Base-by-base conservation (phyloP, 2,888 invertebrate species). In the Ichneumoninae sp. region DNA sequence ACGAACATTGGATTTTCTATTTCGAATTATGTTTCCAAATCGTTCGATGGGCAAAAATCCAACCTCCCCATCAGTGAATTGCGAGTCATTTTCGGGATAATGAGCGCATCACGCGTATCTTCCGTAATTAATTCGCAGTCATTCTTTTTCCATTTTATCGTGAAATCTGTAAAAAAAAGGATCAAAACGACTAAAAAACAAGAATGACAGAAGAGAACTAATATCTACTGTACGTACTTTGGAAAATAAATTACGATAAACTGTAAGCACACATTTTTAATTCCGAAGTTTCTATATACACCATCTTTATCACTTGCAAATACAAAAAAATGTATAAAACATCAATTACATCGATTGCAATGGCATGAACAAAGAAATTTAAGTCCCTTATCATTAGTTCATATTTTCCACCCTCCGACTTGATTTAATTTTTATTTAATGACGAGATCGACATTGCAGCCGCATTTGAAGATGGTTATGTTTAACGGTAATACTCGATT, bases 391-490 rank as follows among this genome's bases (percentile, higher is more conserved):
- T 44, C 47, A 4, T 50, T 75, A 30, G 10, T 75, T 77, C 16
- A 57, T n/a, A 50, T 77, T 44, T 63, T 70, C 19, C 3, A 7
- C n/a, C 10, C 19, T 10, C 2, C 1, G n/a, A 52, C 7, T 30
- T 63, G 40, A 26, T 50, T 47, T 7, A 22, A 70, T 70, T 83
- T 44, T 22, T n/a, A 1, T 50, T 44, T 7, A 47, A 54, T 65
- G 50, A 47, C 3, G 13, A 13, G 30, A 60, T 26, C 47, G 54
- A 81, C 70, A 36, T 74, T 71, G 77, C 75, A 75, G 71, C 75
- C 71, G 33, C 70, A 68, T 76, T 68, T 68, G 19, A 40, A 19
- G 71, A 75, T 44, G 82, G 75, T 82, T 85, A 80, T 85, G 85
- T 79, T 79, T 52, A 74, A 66, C 30, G 66, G 33, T 65, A 50